A percentile compares a stretch with the other conserved stretches of the same genome.
These are phyloP conservation scores for Steromphala cineraria DNA, from an alignment of 2,888 invertebrate genomes.

Conservation along the genomic window DNA sequence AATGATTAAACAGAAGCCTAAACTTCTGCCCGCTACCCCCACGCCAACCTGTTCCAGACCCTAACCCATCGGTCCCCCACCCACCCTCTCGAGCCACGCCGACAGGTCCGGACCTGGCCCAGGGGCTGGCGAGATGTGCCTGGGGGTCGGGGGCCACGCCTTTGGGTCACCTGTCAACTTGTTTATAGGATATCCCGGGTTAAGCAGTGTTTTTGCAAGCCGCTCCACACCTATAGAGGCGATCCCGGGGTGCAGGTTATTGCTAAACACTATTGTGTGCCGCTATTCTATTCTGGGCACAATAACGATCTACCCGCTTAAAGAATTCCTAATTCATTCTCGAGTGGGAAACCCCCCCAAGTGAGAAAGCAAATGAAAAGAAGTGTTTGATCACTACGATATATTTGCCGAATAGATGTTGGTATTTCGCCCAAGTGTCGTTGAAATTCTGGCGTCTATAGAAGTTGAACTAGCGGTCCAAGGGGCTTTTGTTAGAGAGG, in stretches of 20 bases:
- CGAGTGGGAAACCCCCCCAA: conserved; percentile 12
- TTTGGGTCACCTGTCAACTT: conserved; percentile 1
- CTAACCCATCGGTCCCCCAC: no score
- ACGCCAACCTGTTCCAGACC: no score
- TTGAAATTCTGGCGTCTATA: not conserved
- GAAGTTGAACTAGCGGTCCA: no score
- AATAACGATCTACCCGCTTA: conserved; percentile 4
- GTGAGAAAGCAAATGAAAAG: conserved; percentile 1
- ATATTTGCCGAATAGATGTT: conserved; percentile 20
- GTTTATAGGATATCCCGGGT: conserved; percentile 16
- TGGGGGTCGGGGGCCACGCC: not conserved
- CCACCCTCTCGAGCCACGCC: no score
- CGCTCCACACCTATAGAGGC: not conserved
- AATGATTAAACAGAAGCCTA: no score
- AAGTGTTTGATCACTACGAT: conserved; percentile 4
- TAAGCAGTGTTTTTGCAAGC: conserved; percentile 2
- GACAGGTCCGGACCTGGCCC: not conserved
- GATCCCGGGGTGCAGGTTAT: not conserved
- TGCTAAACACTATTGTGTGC: not conserved
- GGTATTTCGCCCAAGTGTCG: conserved; percentile 2
- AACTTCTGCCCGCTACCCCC: no score
- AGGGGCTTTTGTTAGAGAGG: not conserved
- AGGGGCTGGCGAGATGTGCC: not conserved
- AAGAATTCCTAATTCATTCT: conserved; percentile 11
- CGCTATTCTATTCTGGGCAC: conserved; percentile 10